Base-by-base conservation (phyloP, 2,888 invertebrate genomes). In the Allacma fusca region DNA sequence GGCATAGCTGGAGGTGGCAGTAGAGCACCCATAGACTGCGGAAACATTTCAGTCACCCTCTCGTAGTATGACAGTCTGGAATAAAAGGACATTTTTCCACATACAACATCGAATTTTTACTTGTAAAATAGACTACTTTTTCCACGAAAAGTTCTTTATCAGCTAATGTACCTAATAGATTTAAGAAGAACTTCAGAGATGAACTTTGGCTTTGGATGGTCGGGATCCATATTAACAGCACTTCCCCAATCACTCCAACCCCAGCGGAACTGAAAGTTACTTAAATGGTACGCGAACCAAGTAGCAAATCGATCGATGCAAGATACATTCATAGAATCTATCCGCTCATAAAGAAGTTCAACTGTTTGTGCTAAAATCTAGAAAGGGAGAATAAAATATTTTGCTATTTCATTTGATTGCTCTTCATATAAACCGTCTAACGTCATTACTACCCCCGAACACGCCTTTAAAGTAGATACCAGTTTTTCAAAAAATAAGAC, bases 251-350 rank as follows among this genome's bases (percentile, higher is more conserved):
- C 96, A 83, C 96, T 95, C 99, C 99, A 99, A 1, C 96, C 96
- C 98, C 98, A 99, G 75, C 97, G 92, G 87, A 97, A 99, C 87
- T 99, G 98, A 87, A 99, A 99, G 88, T 99, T 99, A 87, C 98
- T 98, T 87, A 99, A 89, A 88, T 99, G 98, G 87, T 98, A 98
- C 0, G 95, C 92, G 87, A 99, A 99, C 99, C 99, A 99, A 87
- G 92, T 93, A 28, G 94, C 94, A 87, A 99, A 97, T 91, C 93
- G 92, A 88, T 99, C 98, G 87, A 98, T 95, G 86, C 97, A 96
- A 1, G 95, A 92, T 0, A 96, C 93, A 86, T 98, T 97, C 98
- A 99, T 98, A 0, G 94, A 92, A 86, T 98, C 97, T 85, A 98
- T 93, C 81, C 98, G 90, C 88, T 97, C 93, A 86, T 96, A 99